Percentiles rank a stretch among this genome's conserved stretches.
Evolutionary conservation across 2,797 vertebrate genomes (phyloP).

Genomic region (Siniperca undulata): DNA sequence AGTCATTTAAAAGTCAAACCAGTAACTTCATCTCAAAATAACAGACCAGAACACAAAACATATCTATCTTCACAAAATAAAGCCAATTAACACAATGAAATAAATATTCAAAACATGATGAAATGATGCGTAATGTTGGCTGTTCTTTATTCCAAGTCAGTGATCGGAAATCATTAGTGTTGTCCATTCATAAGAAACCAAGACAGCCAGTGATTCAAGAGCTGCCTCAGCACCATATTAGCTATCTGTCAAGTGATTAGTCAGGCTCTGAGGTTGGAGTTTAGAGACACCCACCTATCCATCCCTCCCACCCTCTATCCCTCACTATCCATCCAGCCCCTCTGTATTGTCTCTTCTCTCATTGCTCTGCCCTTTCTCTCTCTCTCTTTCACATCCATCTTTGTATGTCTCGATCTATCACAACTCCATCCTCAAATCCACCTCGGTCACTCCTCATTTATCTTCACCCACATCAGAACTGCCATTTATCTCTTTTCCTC

Average conservation of each 20-base stretch:
- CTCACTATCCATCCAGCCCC: slow-evolving; percentile 51
- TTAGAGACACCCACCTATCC: slow-evolving; percentile 59
- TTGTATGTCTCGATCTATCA: slow-evolving; percentile 55
- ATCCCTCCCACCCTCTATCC: slow-evolving; percentile 35
- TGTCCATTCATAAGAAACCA: slow-evolving; percentile 41
- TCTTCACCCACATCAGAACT: slow-evolving; percentile 26
- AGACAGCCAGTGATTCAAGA: slow-evolving; percentile 52
- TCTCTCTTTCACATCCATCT: slow-evolving; percentile 56
- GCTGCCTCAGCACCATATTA: slow-evolving; percentile 58
- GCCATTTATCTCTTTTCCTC: slow-evolving; percentile 33
- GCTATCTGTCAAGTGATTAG: slow-evolving; percentile 64
- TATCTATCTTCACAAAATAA: background rate
- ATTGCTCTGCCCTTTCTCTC: slow-evolving; percentile 41
- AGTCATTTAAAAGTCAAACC: background rate
- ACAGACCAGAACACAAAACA: background rate
- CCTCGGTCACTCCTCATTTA: slow-evolving; percentile 40
- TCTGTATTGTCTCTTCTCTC: slow-evolving; percentile 57
- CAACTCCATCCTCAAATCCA: slow-evolving; percentile 51
- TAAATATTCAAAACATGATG: background rate
- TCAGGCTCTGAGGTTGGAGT: slow-evolving; percentile 51
- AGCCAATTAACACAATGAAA: background rate
- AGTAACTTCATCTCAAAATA: background rate
- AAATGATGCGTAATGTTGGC: background rate
- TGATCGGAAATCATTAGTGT: slow-evolving; percentile 37
- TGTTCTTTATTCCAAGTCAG: slow-evolving; percentile 4